phyloP scores from a whole-genome alignment of 1,140 invertebrate genomes.

The Drosophila mauritiana region DNA sequence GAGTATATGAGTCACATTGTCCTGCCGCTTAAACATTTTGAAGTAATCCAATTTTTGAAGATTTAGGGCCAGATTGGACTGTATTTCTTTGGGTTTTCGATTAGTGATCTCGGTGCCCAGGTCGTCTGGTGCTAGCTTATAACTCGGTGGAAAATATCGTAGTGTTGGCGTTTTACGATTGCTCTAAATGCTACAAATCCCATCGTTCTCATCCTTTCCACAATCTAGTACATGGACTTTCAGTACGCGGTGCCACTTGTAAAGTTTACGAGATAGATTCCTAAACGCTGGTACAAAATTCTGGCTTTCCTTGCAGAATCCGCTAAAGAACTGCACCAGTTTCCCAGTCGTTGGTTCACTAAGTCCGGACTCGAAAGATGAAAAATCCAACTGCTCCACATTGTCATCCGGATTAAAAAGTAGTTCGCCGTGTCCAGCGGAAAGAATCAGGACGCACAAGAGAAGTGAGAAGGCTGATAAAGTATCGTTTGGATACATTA shows the following conservation, averaged over 20 bases:
- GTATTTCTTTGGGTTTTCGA: not conserved
- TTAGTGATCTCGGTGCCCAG: not conserved
- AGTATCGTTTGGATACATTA: not conserved
- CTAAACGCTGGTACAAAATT: not conserved
- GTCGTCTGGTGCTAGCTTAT: not conserved
- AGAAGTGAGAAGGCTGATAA: not conserved
- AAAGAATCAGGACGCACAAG: not conserved
- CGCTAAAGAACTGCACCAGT: not conserved
- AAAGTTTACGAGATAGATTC: not conserved
- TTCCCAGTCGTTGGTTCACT: not conserved
- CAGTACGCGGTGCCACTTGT: not conserved
- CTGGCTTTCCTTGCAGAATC: not conserved
- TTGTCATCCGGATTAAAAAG: conserved; percentile 2
- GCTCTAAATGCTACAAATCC: not conserved
- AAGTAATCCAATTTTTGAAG: not conserved
- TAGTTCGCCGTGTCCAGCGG: not conserved
- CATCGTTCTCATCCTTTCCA: not conserved
- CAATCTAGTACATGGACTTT: not conserved
- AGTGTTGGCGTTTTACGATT: not conserved
- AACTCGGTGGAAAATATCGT: not conserved
- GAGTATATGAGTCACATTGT: conserved; percentile 6
- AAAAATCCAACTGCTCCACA: not conserved
- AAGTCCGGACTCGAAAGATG: not conserved
- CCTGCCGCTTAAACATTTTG: not conserved
- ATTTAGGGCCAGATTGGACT: not conserved